phyloP scores from a whole-genome alignment of 2,113 vertebrate genomes.

The Ophthalmolycus amberensis region DNA sequence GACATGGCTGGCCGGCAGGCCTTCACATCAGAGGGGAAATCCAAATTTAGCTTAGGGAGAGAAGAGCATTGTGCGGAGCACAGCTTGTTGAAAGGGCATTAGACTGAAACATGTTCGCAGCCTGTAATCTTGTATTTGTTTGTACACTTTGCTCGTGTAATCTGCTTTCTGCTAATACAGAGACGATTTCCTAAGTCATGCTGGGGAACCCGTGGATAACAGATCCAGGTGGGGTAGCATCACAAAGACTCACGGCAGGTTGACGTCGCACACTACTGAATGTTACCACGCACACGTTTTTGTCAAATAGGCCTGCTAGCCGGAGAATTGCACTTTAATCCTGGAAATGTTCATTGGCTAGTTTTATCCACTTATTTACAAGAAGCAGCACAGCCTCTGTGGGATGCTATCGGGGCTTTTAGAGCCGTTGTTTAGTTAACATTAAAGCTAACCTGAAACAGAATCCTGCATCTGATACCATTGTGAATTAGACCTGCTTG shows the following conservation, averaged over 20 bases:
- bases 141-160: conserved; percentile 81
- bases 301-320: neutral
- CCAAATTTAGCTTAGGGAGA: conserved; percentile 76
- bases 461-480: neutral
- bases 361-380: neutral
- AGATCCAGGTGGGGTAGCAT: conserved; percentile 65
- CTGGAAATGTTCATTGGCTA: neutral
- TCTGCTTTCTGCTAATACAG: conserved; percentile 78
- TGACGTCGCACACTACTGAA: neutral
- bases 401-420: neutral
- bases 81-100: conserved; percentile 82
- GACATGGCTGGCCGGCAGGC: conserved; percentile 73
- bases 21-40: conserved; percentile 67
- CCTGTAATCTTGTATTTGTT: conserved; percentile 85
- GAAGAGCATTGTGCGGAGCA: conserved; percentile 76
- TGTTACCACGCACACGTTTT: neutral
- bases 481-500: neutral
- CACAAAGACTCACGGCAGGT: conserved; percentile 23
- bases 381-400: neutral
- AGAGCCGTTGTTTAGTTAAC: neutral
- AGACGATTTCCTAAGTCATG: conserved; percentile 67
- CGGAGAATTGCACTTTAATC: neutral
- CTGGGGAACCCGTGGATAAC: conserved; percentile 51
- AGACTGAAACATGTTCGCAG: conserved; percentile 81
- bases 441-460: neutral